Percentiles rank a stretch among this genome's conserved stretches.
phyloP scores from a whole-genome alignment of 1,140 invertebrate genomes.

The Aphelenchoides fujianensis region DNA sequence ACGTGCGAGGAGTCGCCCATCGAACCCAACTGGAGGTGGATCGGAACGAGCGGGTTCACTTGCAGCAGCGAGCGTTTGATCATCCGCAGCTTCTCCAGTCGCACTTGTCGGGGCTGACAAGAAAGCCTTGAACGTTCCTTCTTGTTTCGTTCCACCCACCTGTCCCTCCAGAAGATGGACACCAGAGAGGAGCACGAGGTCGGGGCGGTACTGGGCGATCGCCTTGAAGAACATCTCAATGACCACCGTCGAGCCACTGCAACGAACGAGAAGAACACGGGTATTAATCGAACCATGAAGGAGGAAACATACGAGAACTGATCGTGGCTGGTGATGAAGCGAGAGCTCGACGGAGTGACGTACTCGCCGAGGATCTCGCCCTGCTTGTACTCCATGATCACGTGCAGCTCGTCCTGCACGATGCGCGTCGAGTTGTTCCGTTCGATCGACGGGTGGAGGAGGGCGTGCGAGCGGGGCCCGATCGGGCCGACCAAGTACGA shows the following conservation, averaged over 20 bases:
- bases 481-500: constrained; percentile 65
- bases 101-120: constrained; percentile 54
- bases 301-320: constrained; percentile 63
- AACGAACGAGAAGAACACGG: constrained; percentile 18
- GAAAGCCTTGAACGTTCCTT: not conserved
- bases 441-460: constrained; percentile 63
- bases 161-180: constrained; percentile 65
- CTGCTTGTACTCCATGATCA: constrained; percentile 65
- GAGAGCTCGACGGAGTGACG: constrained; percentile 63
- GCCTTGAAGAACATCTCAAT: constrained; percentile 65
- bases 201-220: constrained; percentile 60
- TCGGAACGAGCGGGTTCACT: constrained; percentile 58
- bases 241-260: constrained; percentile 54
- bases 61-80: constrained; percentile 58
- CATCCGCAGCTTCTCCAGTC: constrained; percentile 60
- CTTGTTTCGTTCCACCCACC: constrained; percentile 16
- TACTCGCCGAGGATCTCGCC: constrained; percentile 63
- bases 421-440: constrained; percentile 61
- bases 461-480: constrained; percentile 63
- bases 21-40: constrained; percentile 65
- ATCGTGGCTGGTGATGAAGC: constrained; percentile 66
- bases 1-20: constrained; percentile 64
- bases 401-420: constrained; percentile 64
- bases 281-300: constrained; percentile 31
- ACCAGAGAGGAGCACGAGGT: constrained; percentile 64